Evolutionary conservation across 2,888 invertebrate species (phyloP).

Genomic region (Bhutanitis thaidina): DNA sequence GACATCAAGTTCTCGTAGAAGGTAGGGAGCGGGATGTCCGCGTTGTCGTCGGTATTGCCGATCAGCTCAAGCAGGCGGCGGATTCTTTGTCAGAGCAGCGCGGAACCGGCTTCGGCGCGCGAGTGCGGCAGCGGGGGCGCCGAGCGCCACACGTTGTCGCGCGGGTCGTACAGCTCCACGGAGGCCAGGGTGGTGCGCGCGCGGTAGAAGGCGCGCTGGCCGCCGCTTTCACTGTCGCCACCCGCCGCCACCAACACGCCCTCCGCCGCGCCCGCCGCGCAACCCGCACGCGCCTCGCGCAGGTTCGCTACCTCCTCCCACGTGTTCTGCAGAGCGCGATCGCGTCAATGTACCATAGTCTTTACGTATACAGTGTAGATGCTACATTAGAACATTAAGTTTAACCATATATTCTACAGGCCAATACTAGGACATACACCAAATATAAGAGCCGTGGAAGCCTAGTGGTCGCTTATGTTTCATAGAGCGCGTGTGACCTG

Average conservation of each 20-base stretch:
- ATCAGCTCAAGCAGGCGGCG: background rate
- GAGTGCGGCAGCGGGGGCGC: slow-evolving; percentile 90
- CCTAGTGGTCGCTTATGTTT: no score
- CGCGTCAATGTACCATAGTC: no score
- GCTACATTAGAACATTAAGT: no score
- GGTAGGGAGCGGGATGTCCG: background rate
- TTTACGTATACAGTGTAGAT: no score
- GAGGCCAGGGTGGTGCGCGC: slow-evolving; percentile 90
- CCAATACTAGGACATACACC: no score
- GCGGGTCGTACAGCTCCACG: slow-evolving; percentile 92
- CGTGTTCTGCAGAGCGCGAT: slow-evolving; percentile 74
- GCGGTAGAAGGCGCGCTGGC: slow-evolving; percentile 86
- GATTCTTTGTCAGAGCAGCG: slow-evolving; percentile 82
- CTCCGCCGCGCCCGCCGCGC: slow-evolving; percentile 91
- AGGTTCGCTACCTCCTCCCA: slow-evolving; percentile 89
- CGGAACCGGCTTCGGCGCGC: slow-evolving; percentile 92
- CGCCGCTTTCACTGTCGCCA: slow-evolving; percentile 90
- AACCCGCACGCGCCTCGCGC: slow-evolving; percentile 87
- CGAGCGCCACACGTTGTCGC: slow-evolving; percentile 87
- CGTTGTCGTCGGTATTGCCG: background rate
- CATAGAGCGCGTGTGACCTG: no score
- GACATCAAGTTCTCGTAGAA: background rate
- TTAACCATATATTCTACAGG: no score
- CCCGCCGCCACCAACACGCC: slow-evolving; percentile 91
- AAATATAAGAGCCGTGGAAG: no score